A percentile compares a stretch with the other conserved stretches of the same genome.
phyloP scores from a whole-genome alignment of 2,113 vertebrate species.

The Indicator maculatus region DNA sequence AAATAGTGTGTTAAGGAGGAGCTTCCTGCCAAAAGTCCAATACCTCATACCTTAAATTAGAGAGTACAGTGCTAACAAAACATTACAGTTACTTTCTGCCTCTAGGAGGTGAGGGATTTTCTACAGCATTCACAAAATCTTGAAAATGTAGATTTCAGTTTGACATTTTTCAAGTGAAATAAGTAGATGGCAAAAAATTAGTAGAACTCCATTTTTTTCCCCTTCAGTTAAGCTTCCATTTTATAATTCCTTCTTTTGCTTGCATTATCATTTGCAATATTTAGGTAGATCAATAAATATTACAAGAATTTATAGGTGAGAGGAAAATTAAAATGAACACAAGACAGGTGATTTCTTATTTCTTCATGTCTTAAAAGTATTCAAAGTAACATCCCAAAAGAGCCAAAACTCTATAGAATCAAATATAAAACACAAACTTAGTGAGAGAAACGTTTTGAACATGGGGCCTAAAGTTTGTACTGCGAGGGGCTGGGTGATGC shows the following conservation, averaged over 20 bases:
- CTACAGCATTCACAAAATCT: background rate
- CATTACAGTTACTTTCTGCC: background rate
- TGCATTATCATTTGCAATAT: background rate
- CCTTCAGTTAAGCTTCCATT: background rate
- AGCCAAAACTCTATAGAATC: background rate
- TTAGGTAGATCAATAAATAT: background rate
- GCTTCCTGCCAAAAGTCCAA: background rate
- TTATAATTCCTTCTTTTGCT: background rate
- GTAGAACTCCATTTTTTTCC: too few relatives aligned
- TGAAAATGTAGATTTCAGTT: background rate
- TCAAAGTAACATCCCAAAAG: background rate
- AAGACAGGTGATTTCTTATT: background rate
- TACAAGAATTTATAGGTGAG: background rate
- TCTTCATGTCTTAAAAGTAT: background rate
- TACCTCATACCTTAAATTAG: background rate
- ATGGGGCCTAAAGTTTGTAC: background rate
- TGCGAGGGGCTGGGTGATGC: background rate
- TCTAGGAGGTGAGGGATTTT: background rate
- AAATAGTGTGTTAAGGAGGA: background rate
- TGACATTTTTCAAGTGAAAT: background rate
- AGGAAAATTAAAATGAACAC: background rate
- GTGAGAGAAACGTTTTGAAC: background rate
- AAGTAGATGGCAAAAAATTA: background rate
- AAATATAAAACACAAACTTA: background rate
- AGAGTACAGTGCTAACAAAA: background rate